A percentile compares a stretch with the other conserved stretches of the same genome.
Conservation (phyloP, 2,888 invertebrate genomes). For the Dolomedes plantarius region DNA sequence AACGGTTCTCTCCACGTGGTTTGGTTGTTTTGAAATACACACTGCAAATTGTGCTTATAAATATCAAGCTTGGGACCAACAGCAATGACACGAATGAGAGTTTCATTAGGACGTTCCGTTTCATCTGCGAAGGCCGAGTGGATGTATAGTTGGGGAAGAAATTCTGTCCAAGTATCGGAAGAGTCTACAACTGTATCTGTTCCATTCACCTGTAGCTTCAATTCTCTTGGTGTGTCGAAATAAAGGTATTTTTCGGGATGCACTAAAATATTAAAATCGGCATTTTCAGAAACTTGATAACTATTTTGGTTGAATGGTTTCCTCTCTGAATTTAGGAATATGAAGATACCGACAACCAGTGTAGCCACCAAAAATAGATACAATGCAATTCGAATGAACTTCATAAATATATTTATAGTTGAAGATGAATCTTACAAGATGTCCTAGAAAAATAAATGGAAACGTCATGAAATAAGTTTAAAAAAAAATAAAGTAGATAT, state of each 20-base stretch:
- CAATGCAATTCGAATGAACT: neutral
- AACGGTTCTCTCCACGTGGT: conserved; percentile 4
- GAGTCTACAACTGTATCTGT: neutral
- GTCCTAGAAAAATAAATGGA: conserved; percentile 5
- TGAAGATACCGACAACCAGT: neutral
- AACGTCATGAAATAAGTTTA: no score
- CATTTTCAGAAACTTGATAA: neutral
- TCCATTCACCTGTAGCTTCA: neutral
- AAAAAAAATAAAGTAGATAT: no score
- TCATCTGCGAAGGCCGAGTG: conserved; percentile 19
- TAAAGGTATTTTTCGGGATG: conserved; percentile 21
- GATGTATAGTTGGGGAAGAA: neutral
- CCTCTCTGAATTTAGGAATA: neutral
- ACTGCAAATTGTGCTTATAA: neutral
- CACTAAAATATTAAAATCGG: neutral
- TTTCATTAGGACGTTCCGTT: neutral
- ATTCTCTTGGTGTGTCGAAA: neutral
- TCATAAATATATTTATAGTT: conserved; percentile 12
- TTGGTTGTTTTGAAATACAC: conserved; percentile 9
- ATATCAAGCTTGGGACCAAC: neutral
- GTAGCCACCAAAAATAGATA: neutral
- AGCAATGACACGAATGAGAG: conserved; percentile 7
- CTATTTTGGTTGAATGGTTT: neutral
- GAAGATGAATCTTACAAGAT: neutral
- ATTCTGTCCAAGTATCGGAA: conserved; percentile 13